Percentiles rank a stretch among this genome's conserved stretches.
phyloP scores from a whole-genome alignment of 2,797 vertebrate genomes.

The Eidolon dupreanum region DNA sequence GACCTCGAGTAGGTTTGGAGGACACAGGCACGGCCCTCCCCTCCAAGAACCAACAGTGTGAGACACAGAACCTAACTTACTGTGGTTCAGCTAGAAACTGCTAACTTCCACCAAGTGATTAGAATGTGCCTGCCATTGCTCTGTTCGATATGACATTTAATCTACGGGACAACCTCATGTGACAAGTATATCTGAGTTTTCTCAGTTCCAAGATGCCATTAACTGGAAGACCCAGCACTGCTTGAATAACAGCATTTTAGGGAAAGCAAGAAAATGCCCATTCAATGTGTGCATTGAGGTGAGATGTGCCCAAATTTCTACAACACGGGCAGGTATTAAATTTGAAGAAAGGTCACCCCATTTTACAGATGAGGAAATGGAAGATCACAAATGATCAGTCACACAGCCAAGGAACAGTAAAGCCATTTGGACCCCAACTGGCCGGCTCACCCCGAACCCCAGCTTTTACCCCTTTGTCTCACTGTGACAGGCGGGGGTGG shows the following conservation, averaged over 20 bases:
- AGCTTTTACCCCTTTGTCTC: neutral
- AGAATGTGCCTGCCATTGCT: fast-evolving
- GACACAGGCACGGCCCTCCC: fast-evolving
- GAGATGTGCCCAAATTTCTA: neutral
- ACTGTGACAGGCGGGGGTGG: fast-evolving
- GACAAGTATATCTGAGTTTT: fast-evolving
- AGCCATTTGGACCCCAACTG: fast-evolving
- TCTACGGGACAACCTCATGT: fast-evolving
- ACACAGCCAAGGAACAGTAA: neutral
- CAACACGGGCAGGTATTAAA: neutral
- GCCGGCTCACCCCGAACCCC: too few relatives aligned
- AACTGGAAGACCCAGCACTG: neutral
- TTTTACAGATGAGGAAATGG: neutral
- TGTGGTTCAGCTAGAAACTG: fast-evolving
- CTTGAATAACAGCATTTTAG: neutral
- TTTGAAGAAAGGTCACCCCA: neutral
- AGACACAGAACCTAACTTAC: fast-evolving
- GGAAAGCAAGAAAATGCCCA: neutral
- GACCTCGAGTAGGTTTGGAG: fast-evolving
- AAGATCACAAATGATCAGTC: neutral
- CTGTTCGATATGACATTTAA: too few relatives aligned
- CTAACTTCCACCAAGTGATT: fast-evolving
- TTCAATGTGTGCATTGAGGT: fast-evolving
- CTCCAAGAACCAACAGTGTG: neutral
- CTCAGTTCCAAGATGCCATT: neutral